These are phyloP conservation scores for Crossoptilon crossoptilon DNA, from an alignment of 2,797 vertebrate genomes.

Conservation along the genomic window DNA sequence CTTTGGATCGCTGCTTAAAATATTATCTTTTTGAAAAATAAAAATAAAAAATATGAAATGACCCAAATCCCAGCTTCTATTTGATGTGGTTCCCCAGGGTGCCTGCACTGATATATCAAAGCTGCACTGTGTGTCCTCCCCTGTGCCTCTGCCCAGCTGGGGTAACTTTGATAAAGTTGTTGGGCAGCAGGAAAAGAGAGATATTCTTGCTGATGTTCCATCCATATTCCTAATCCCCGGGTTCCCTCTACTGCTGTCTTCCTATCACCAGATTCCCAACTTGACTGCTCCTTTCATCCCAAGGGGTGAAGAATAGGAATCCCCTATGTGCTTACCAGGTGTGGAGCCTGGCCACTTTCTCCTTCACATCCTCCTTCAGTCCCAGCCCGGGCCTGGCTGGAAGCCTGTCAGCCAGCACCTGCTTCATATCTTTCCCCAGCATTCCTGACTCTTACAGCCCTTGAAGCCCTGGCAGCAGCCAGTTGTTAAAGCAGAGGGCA, in stretches of 20 bases:
- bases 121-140: fast-evolving
- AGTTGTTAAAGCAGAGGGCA: neutral
- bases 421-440: neutral
- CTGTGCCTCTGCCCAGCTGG: neutral
- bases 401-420: neutral
- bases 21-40: neutral
- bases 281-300: neutral
- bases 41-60: neutral
- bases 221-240: neutral
- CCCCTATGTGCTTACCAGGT: conserved; percentile 10
- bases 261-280: neutral
- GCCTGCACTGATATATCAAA: neutral
- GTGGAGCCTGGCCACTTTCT: neutral
- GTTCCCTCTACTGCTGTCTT: neutral
- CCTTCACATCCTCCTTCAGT: neutral
- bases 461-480: neutral
- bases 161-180: neutral
- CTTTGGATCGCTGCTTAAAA: conserved; percentile 9
- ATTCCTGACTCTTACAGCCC: neutral
- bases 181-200: neutral
- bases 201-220: neutral
- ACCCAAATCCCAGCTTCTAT: conserved; percentile 30
- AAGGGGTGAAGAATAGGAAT: neutral
- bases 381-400: neutral
- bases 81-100: neutral